These are phyloP conservation scores for Euwallacea similis DNA, from an alignment of 1,140 invertebrate genomes.

Conservation along the genomic window DNA sequence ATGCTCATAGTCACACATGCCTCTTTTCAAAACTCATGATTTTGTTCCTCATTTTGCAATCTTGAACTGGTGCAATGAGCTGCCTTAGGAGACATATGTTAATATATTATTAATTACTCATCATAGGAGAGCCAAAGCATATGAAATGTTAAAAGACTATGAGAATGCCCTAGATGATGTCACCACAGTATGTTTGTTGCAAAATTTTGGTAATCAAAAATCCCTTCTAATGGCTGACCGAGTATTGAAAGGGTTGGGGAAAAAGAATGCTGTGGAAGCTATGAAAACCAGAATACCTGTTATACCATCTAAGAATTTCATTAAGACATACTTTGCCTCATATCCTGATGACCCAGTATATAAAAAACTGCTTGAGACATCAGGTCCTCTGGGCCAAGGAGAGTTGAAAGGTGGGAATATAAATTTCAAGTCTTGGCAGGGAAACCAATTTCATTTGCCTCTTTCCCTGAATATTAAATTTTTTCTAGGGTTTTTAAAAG, in stretches of 20 bases:
- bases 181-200: constrained; percentile 87
- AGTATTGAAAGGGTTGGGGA: constrained; percentile 78
- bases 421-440: not conserved
- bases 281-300: constrained; percentile 68
- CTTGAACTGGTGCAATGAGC: not conserved
- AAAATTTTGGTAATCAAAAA: constrained; percentile 80
- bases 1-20: not conserved
- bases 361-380: constrained; percentile 45
- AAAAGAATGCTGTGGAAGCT: constrained; percentile 70
- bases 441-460: too few relatives aligned
- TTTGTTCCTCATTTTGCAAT: too few relatives aligned
- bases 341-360: constrained; percentile 80
- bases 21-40: too few relatives aligned
- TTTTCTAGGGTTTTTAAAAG: constrained; percentile 64
- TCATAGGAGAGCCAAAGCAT: constrained; percentile 75
- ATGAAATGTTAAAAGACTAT: constrained; percentile 77
- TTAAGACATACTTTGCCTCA: constrained; percentile 82
- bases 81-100: not conserved
- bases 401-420: constrained; percentile 42
- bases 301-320: constrained; percentile 81
- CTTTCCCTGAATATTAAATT: not conserved
- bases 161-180: constrained; percentile 86
- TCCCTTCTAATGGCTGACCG: constrained; percentile 81
- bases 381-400: constrained; percentile 47
- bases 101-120: too few relatives aligned